phyloP scores from a whole-genome alignment of 1,140 invertebrate genomes.

The Capitella teleta region DNA sequence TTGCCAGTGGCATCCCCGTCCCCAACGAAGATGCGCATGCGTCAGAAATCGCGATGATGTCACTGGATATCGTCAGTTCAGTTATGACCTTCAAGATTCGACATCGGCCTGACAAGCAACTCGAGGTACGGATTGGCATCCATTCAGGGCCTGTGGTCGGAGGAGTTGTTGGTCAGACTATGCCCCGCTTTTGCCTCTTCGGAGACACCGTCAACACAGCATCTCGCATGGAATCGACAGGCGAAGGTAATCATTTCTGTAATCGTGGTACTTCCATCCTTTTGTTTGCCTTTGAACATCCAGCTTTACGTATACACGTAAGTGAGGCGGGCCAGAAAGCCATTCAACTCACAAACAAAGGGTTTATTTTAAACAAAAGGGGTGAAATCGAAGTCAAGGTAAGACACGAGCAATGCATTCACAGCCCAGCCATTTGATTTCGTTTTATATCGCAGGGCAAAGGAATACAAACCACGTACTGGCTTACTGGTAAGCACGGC shows the following conservation, averaged over 20 bases:
- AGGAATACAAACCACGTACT: conserved; percentile 33
- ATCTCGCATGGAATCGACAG: conserved; percentile 50
- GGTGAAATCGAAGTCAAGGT: not conserved
- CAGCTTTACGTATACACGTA: not conserved
- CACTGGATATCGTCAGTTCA: conserved; percentile 68
- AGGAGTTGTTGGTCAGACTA: conserved; percentile 50
- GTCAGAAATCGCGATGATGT: conserved; percentile 69
- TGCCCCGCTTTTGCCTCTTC: conserved; percentile 60
- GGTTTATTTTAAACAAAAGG: not conserved
- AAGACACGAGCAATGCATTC: not conserved
- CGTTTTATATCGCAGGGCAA: conserved; percentile 29
- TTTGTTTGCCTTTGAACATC: not conserved
- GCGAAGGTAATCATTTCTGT: not conserved
- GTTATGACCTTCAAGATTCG: conserved; percentile 68
- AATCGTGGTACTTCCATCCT: not conserved
- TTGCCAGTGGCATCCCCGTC: conserved; percentile 52
- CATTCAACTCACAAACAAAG: not conserved
- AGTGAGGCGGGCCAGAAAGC: not conserved
- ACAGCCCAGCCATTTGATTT: not conserved
- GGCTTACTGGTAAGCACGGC: conserved; percentile 26
- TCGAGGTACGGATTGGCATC: conserved; percentile 78
- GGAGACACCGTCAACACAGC: conserved; percentile 56
- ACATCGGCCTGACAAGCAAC: conserved; percentile 63
- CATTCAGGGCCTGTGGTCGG: conserved; percentile 59
- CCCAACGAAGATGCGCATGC: conserved; percentile 57